Evolutionary conservation across 2,797 vertebrate genomes (phyloP).

Genomic region (Menidia menidia): DNA sequence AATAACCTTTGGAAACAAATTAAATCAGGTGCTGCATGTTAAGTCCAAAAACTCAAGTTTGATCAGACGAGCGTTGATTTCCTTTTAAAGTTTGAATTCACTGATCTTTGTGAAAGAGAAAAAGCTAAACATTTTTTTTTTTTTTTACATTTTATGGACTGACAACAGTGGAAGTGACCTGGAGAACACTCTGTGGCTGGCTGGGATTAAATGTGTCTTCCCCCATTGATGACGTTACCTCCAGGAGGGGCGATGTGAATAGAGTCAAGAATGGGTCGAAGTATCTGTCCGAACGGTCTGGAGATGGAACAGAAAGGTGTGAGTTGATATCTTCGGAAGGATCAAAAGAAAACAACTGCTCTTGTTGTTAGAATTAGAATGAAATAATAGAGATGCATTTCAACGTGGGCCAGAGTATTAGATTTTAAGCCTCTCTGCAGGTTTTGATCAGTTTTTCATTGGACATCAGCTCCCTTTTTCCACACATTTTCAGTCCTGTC

Average conservation of each 20-base stretch:
- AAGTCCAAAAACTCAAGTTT: too few species aligned
- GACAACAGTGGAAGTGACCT: slow-evolving; percentile 64
- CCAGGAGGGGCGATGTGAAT: slow-evolving; percentile 94
- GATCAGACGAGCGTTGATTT: background rate
- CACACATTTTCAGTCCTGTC: too few species aligned
- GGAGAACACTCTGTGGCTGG: slow-evolving; percentile 34
- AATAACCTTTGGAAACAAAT: too few species aligned
- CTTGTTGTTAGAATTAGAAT: too few species aligned
- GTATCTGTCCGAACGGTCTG: slow-evolving; percentile 95
- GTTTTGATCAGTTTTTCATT: too few species aligned
- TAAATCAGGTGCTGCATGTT: too few species aligned
- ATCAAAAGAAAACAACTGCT: background rate
- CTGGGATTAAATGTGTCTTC: slow-evolving; percentile 88
- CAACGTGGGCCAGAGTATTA: too few species aligned
- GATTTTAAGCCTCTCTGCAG: too few species aligned
- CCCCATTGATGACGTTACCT: slow-evolving; percentile 90
- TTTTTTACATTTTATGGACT: slow-evolving; percentile 14
- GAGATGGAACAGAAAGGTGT: slow-evolving; percentile 42
- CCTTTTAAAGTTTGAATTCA: background rate
- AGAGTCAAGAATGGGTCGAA: slow-evolving; percentile 92
- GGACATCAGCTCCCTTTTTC: too few species aligned
- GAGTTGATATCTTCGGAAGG: background rate
- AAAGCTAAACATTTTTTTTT: slow-evolving; percentile 4
- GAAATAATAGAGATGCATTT: too few species aligned
- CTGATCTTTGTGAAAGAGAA: slow-evolving; percentile 1